Evolutionary conservation across 2,888 invertebrate species (phyloP), one percentile per base, ranked within the genome.

Genomic region (Caenorhabditis drosophilae): DNA sequence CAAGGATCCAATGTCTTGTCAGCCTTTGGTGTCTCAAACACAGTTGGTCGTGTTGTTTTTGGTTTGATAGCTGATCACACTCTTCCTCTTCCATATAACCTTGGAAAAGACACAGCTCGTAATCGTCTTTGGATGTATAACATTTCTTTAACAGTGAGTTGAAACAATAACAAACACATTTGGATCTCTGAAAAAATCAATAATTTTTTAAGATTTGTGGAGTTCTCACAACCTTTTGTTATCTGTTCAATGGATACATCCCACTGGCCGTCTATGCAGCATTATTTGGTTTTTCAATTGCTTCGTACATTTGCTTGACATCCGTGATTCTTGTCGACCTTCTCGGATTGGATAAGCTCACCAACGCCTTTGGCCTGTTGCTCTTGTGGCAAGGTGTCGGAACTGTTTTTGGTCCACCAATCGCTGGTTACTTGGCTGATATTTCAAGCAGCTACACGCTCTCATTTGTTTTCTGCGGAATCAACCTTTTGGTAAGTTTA

Each of bases 281-380:
- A 34, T 87, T 89, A 9, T 94, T 73, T 57, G 69, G 71, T 44
- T 79, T 83, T 71, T 64, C 77, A 16, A 79, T 82, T 47, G 70
- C 76, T 31, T 81, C 80, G 68, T 97, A 94, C 87, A 94, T 98
- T 82, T 95, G 96, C 15, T 87, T 98, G 62, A 97, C 97, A 34
- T 96, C 96, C 47, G 96, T 98, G 84, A 93, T 98, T 84, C 88
- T 98, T 68, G 97, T 97, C 77, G 96, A 98, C 85, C 88, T 97
- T 40, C 88, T 98, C 42, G 97, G 97, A 1, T 87, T 98, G 84
- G 95, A 96, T 84, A 92, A 91, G 84, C 87, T 98, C 76, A 97
- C 97, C 47, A 97, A 94, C 84, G 95, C 96, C 48, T 98, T 97
- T 86, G 98, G 98, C 11, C 88, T 98, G 67, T 88, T 98, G 55